These are phyloP conservation scores for Botia kubotai DNA, from an alignment of 2,797 vertebrate genomes.

Conservation along the genomic window DNA sequence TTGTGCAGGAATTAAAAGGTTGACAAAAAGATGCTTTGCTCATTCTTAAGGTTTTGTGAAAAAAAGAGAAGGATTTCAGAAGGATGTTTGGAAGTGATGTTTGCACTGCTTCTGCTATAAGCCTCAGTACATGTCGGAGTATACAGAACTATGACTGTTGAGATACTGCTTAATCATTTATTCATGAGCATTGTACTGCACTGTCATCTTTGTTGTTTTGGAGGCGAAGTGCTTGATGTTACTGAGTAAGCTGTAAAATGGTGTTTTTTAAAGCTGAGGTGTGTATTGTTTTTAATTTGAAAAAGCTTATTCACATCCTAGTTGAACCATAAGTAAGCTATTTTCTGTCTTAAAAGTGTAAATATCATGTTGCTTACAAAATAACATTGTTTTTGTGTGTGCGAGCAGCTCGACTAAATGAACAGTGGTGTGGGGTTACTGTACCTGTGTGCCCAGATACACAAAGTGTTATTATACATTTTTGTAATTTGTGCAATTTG, in stretches of 20 bases:
- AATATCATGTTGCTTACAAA: background rate
- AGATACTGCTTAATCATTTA: constrained; percentile 49
- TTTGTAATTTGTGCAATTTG: no score
- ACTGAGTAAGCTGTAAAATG: constrained; percentile 7
- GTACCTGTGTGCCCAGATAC: no score
- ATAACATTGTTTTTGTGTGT: no score
- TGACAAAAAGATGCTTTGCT: constrained; percentile 43
- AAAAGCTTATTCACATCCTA: background rate
- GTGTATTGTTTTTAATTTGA: background rate
- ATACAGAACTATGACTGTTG: constrained; percentile 9
- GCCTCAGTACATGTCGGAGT: constrained; percentile 24
- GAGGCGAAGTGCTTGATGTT: constrained; percentile 20
- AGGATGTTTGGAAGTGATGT: constrained; percentile 9
- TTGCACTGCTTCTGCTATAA: constrained; percentile 7
- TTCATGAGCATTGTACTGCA: constrained; percentile 52
- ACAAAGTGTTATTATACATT: no score
- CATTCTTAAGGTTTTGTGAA: constrained; percentile 37
- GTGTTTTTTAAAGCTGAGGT: background rate
- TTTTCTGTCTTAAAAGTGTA: background rate
- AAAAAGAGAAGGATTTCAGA: constrained; percentile 29
- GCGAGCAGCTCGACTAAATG: no score
- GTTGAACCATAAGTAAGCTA: background rate
- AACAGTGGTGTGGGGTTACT: no score
- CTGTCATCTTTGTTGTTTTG: constrained; percentile 24
- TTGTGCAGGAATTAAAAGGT: constrained; percentile 57